Conservation (phyloP, 1,140 invertebrate genomes). For the Cephus cinctus region DNA sequence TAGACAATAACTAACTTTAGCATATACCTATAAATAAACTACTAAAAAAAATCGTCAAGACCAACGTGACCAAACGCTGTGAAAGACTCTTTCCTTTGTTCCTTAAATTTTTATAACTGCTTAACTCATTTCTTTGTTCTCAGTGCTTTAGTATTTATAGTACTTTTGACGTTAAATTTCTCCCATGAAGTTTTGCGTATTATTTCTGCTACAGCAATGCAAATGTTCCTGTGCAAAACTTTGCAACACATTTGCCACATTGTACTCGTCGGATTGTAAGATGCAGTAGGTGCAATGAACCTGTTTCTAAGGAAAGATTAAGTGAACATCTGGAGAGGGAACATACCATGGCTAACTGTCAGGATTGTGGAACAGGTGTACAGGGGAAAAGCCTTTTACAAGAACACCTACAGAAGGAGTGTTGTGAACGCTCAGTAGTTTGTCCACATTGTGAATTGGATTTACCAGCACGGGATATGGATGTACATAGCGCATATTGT, state of each 20-base stretch:
- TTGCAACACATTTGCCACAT: constrained; percentile 54
- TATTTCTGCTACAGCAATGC: no score
- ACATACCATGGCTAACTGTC: constrained; percentile 47
- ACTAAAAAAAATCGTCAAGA: no score
- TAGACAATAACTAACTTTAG: no score
- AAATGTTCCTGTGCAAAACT: constrained; percentile 47
- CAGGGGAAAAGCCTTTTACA: constrained; percentile 46
- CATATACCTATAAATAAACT: no score
- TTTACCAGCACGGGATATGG: constrained; percentile 58
- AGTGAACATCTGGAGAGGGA: constrained; percentile 45
- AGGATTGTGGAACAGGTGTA: constrained; percentile 45
- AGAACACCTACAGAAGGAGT: constrained; percentile 48
- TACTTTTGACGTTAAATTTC: no score
- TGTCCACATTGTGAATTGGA: constrained; percentile 67
- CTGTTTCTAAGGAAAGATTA: constrained; percentile 44
- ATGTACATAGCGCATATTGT: constrained; percentile 65
- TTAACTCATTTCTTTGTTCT: no score
- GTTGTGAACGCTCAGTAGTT: constrained; percentile 33
- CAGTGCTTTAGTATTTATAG: no score
- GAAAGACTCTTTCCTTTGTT: no score
- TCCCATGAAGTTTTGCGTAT: no score
- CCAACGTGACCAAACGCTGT: no score
- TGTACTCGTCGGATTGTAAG: constrained; percentile 52
- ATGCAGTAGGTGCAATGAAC: constrained; percentile 51
- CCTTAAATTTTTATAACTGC: no score